Percentiles rank a stretch among this genome's conserved stretches.
Conservation (phyloP, 2,113 vertebrate species). For the Semnopithecus entellus region DNA sequence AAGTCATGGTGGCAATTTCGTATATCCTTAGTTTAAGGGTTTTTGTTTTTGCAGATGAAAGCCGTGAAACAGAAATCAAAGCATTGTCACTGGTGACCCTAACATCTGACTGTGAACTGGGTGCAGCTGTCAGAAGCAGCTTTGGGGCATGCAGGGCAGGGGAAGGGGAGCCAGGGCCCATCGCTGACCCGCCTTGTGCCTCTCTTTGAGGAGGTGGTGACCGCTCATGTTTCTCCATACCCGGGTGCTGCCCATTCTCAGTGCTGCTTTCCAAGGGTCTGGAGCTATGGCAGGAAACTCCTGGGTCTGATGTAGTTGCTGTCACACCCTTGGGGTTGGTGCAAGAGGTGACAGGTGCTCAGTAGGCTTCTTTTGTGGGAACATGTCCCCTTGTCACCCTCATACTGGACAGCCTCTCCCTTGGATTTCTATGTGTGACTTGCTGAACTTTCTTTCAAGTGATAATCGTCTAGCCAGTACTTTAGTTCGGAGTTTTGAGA, state of each 20-base stretch:
- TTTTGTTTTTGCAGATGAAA: slow-evolving; percentile 76
- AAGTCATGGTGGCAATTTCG: neutral
- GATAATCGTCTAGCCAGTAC: neutral
- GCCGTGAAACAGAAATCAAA: neutral
- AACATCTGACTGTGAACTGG: neutral
- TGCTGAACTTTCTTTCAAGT: neutral
- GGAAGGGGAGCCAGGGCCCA: neutral
- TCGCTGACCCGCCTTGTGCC: too few species aligned
- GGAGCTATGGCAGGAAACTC: too few species aligned
- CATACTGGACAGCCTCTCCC: neutral
- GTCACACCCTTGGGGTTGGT: too few species aligned
- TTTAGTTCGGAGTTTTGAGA: neutral
- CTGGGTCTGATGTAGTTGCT: neutral
- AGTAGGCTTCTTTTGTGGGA: neutral
- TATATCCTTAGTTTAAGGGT: neutral
- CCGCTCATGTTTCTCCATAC: neutral
- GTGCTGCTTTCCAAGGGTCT: neutral
- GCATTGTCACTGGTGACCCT: rapidly evolving
- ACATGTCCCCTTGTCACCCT: too few species aligned
- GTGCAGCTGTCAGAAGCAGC: neutral
- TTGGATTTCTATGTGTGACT: rapidly evolving
- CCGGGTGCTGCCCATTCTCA: neutral
- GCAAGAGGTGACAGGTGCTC: neutral
- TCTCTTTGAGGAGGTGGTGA: neutral
- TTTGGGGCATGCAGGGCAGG: rapidly evolving